These are phyloP conservation scores for Microctonus brassicae DNA, from an alignment of 2,888 invertebrate species.

Conservation along the genomic window DNA sequence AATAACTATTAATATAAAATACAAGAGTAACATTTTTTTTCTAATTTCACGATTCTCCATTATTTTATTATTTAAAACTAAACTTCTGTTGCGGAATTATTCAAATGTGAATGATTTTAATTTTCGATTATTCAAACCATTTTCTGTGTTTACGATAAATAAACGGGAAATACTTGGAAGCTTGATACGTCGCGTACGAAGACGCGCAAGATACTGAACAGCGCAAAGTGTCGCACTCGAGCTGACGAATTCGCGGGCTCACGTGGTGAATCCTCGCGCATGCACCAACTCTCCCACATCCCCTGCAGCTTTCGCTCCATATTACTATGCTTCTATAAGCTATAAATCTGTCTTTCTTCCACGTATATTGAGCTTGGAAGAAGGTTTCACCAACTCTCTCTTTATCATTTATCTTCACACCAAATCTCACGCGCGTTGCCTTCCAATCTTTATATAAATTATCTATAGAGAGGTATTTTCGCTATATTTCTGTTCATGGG, in stretches of 20 bases:
- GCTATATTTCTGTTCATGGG: constrained; percentile 15
- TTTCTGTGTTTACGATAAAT: not conserved
- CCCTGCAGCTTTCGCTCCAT: constrained; percentile 18
- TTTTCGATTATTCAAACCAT: not conserved
- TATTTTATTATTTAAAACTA: no score
- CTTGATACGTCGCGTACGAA: constrained; percentile 58
- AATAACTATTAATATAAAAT: no score
- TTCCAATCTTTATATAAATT: not conserved
- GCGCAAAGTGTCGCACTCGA: constrained; percentile 59
- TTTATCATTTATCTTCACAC: not conserved
- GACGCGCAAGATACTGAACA: constrained; percentile 66
- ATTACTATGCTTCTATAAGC: constrained; percentile 18
- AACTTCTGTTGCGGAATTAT: no score
- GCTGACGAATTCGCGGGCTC: constrained; percentile 64
- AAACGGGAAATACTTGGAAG: not conserved
- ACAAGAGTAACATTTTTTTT: no score
- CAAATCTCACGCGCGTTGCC: constrained; percentile 1
- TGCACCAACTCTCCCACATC: constrained; percentile 59
- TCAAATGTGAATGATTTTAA: no score
- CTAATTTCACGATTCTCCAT: no score
- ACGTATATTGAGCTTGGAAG: not conserved
- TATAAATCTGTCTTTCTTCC: constrained; percentile 26
- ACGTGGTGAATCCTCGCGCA: constrained; percentile 66
- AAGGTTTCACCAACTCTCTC: constrained; percentile 5
- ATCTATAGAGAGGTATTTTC: not conserved